These are phyloP conservation scores for Gari tellinella DNA, from an alignment of 2,888 invertebrate species.

Conservation along the genomic window DNA sequence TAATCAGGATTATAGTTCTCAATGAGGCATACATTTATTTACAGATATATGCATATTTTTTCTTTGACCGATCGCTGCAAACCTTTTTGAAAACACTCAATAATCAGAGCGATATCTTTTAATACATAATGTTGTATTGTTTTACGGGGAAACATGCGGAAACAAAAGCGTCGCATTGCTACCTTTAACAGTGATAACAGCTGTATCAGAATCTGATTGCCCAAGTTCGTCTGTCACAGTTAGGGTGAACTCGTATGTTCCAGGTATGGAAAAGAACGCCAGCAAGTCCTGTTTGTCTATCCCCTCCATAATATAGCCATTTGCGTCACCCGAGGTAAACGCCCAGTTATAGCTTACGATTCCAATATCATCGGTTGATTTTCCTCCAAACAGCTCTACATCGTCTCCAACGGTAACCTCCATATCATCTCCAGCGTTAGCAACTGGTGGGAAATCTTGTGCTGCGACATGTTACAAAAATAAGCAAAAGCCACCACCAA, in stretches of 20 bases:
- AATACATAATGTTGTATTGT: too few relatives aligned
- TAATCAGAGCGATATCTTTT: too few relatives aligned
- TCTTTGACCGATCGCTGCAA: too few relatives aligned
- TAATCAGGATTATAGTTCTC: too few relatives aligned
- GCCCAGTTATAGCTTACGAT: constrained; percentile 33
- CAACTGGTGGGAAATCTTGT: constrained; percentile 36
- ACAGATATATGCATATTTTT: too few relatives aligned
- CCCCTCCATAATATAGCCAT: neutral
- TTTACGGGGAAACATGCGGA: too few relatives aligned
- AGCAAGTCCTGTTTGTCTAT: neutral
- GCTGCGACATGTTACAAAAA: constrained; percentile 2
- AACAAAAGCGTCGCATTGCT: neutral
- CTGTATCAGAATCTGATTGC: constrained; percentile 31
- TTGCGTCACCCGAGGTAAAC: constrained; percentile 10
- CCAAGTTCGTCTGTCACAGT: constrained; percentile 39
- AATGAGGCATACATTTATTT: too few relatives aligned
- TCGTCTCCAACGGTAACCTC: neutral
- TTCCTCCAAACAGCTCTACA: constrained; percentile 15
- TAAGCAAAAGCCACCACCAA: neutral
- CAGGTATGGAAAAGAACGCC: constrained; percentile 1
- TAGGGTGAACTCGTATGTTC: constrained; percentile 23
- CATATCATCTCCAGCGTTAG: constrained; percentile 41
- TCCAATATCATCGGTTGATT: constrained; percentile 30
- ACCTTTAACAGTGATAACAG: constrained; percentile 34
- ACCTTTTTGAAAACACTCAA: too few relatives aligned